Conservation (phyloP, 2,888 invertebrate species). For the Drosophila picticornis region DNA sequence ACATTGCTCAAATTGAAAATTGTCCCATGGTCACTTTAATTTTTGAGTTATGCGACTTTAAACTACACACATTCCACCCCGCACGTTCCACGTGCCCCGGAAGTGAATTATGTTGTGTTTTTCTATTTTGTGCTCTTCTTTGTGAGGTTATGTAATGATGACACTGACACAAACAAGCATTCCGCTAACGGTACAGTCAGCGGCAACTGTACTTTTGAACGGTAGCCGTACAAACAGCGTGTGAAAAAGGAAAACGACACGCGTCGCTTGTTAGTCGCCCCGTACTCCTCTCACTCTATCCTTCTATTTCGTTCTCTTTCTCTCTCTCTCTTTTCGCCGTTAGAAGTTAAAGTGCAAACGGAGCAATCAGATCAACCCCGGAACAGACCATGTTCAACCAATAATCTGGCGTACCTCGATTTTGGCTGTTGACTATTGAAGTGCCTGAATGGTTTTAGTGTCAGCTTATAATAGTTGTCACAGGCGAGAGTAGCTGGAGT, state of each 20-base stretch:
- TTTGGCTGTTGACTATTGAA: slow-evolving; percentile 54
- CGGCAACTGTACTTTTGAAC: slow-evolving; percentile 79
- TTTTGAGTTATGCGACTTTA: slow-evolving; percentile 83
- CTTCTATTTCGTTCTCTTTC: slow-evolving; percentile 16
- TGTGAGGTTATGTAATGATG: slow-evolving; percentile 80
- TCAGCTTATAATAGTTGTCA: slow-evolving; percentile 80
- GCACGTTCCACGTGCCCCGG: slow-evolving; percentile 55
- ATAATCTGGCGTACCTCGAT: slow-evolving; percentile 1
- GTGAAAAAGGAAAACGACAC: slow-evolving; percentile 71
- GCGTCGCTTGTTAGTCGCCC: slow-evolving; percentile 69
- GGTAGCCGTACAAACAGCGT: slow-evolving; percentile 46
- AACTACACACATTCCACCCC: slow-evolving; percentile 46
- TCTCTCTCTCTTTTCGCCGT: slow-evolving; percentile 6
- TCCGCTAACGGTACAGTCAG: slow-evolving; percentile 35
- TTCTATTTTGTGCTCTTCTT: slow-evolving; percentile 26
- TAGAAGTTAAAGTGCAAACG: slow-evolving; percentile 69
- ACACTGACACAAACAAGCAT: slow-evolving; percentile 45
- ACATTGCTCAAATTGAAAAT: slow-evolving; percentile 78
- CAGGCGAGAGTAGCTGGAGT: slow-evolving; percentile 39
- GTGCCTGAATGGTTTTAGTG: slow-evolving; percentile 77
- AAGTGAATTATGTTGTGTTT: slow-evolving; percentile 83
- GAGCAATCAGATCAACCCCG: slow-evolving; percentile 69
- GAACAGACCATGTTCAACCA: slow-evolving; percentile 27
- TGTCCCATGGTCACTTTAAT: slow-evolving; percentile 84
- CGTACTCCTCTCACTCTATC: neutral